Evolutionary conservation across 2,113 vertebrate species (phyloP), one percentile per base, ranked within the genome.

Genomic region (Furnarius figulus): DNA sequence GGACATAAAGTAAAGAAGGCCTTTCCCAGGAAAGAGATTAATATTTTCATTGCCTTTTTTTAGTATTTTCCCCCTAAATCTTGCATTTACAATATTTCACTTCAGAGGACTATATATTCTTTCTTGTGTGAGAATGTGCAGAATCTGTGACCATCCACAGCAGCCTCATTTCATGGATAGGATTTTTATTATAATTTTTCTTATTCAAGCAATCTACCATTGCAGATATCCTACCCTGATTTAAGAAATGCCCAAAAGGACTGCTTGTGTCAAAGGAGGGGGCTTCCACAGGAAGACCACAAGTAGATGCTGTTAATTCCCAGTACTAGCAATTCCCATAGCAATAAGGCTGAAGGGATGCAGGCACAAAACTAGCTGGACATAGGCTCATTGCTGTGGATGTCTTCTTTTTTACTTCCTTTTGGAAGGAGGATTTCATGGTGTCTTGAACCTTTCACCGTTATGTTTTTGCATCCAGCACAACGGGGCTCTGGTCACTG

Each of bases 111-210:
- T 40, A 24, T 67, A 0, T 49, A 14, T 65, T 78, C 33, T 68
- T 72, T 42, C 39, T 46, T 76, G 49, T 5, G 9, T 52, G n/a
- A 40, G 76, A 77, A 46, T 12, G 8, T 77, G n/a, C 62, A 49
- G 44, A 80, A 61, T n/a, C 40, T 70, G n/a, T 84, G 49, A 16
- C 6, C 20, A 58, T n/a, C 58, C 37, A 66, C n/a, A 77, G n/a
- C 0, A 0, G 40, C 49, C 40, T 89, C 59, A 14, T 70, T 77
- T 62, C 22, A 40, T 13, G 39, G 28, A 42, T 2, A 55, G 14
- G 47, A 37, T 53, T 92, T 90, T 77, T 46, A 73, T 68, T 2
- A 76, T 56, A 2, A 20, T 44, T 76, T 89, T 80, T 73, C 40
- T 80, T 15, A 23, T 49, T 86, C 37, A 49, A 70, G 55, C 44